These are phyloP conservation scores for Platysternon megacephalum DNA, from an alignment of 2,113 vertebrate species.

Conservation along the genomic window DNA sequence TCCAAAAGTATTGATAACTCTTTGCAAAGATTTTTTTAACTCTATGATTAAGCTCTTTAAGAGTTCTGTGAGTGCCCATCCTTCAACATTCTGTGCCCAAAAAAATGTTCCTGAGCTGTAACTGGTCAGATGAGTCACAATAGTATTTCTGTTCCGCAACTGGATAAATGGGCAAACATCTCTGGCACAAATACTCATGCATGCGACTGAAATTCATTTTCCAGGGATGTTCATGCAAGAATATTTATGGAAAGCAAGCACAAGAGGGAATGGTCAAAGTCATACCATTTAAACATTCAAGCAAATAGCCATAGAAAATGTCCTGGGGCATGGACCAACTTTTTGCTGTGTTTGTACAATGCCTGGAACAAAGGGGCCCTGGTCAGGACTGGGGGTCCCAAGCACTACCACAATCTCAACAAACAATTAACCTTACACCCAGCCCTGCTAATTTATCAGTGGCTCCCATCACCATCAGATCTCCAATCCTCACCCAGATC, in stretches of 20 bases:
- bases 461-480: neutral
- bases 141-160: neutral
- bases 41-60: conserved; percentile 5
- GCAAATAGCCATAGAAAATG: conserved; percentile 20
- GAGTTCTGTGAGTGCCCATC: neutral
- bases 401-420: neutral
- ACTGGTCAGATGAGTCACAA: neutral
- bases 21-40: conserved; percentile 46
- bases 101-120: neutral
- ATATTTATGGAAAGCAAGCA: conserved; percentile 19
- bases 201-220: neutral
- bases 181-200: conserved; percentile 15
- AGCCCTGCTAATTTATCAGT: neutral
- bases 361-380: neutral
- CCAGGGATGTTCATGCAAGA: conserved; percentile 33
- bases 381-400: neutral
- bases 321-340: neutral
- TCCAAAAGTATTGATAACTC: neutral
- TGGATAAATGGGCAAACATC: conserved; percentile 45
- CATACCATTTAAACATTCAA: neutral
- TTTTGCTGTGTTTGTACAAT: neutral
- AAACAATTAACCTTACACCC: neutral
- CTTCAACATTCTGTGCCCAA: neutral
- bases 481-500: neutral
- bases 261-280: conserved; percentile 1